A percentile compares a stretch with the other conserved stretches of the same genome.
These are phyloP conservation scores for Neofelis nebulosa DNA, from an alignment of 2,113 vertebrate genomes.

Conservation along the genomic window DNA sequence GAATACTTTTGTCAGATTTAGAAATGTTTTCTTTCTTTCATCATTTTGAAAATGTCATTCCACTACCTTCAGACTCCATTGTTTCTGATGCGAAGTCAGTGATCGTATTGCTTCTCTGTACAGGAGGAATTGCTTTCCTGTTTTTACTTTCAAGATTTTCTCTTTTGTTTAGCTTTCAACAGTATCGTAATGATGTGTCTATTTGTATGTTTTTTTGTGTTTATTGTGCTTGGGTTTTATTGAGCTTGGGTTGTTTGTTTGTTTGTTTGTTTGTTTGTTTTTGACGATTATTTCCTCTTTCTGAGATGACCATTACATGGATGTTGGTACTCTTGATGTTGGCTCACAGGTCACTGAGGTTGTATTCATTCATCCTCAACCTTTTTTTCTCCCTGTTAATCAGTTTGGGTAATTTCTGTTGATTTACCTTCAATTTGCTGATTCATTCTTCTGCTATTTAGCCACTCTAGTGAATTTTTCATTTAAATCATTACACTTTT, in stretches of 20 bases:
- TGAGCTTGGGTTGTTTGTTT: neutral
- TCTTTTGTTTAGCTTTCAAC: neutral
- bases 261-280: neutral
- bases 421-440: neutral
- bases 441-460: constrained; percentile 33
- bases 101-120: neutral
- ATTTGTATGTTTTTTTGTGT: neutral
- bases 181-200: neutral
- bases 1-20: neutral
- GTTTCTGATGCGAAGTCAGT: constrained; percentile 42
- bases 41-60: constrained; percentile 32
- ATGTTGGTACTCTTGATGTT: neutral
- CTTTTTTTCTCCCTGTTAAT: neutral
- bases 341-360: neutral
- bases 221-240: neutral
- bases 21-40: neutral
- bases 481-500: neutral
- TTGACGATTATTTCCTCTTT: neutral
- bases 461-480: neutral
- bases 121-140: neutral
- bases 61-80: constrained; percentile 5
- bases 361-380: neutral
- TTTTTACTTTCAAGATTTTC: neutral
- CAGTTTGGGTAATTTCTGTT: neutral
- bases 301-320: neutral